phyloP scores from a whole-genome alignment of 2,113 vertebrate genomes.

The Psittacara wagleri region DNA sequence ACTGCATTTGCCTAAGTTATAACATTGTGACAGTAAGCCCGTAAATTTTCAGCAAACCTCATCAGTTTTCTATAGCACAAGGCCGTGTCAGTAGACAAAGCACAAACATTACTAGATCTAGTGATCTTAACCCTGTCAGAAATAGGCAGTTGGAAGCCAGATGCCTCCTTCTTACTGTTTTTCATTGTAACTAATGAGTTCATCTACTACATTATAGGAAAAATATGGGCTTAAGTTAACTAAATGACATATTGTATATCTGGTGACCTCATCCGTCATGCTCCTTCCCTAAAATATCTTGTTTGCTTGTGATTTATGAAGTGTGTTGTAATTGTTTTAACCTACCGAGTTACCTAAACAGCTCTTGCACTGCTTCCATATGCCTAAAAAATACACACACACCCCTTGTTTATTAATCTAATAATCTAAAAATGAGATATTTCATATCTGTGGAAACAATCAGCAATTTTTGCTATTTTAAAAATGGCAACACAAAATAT shows the following conservation, averaged over 20 bases:
- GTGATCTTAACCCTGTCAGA: slow-evolving; percentile 46
- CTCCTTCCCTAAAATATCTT: slow-evolving; percentile 68
- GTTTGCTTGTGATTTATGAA: slow-evolving; percentile 72
- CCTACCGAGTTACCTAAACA: slow-evolving; percentile 67
- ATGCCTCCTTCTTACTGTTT: slow-evolving; percentile 73
- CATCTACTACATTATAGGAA: slow-evolving; percentile 70
- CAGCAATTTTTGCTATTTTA: not conserved
- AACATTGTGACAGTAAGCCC: slow-evolving; percentile 7
- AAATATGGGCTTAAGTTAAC: slow-evolving; percentile 73
- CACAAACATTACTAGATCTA: slow-evolving; percentile 39
- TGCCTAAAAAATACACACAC: not conserved
- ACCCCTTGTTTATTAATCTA: not conserved
- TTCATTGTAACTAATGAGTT: slow-evolving; percentile 76
- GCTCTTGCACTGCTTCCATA: slow-evolving; percentile 34
- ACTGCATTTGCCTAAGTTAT: not conserved
- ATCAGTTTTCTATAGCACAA: slow-evolving; percentile 51
- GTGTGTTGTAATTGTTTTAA: slow-evolving; percentile 58
- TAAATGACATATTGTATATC: slow-evolving; percentile 69
- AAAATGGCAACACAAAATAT: not conserved
- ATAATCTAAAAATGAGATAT: not conserved
- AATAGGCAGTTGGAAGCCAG: slow-evolving; percentile 66
- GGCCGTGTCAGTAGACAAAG: slow-evolving; percentile 31
- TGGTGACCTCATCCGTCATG: slow-evolving; percentile 71
- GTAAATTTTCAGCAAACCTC: slow-evolving; percentile 48
- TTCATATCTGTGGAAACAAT: not conserved